Conservation (phyloP, 2,888 invertebrate genomes). For the Latheticus oryzae region DNA sequence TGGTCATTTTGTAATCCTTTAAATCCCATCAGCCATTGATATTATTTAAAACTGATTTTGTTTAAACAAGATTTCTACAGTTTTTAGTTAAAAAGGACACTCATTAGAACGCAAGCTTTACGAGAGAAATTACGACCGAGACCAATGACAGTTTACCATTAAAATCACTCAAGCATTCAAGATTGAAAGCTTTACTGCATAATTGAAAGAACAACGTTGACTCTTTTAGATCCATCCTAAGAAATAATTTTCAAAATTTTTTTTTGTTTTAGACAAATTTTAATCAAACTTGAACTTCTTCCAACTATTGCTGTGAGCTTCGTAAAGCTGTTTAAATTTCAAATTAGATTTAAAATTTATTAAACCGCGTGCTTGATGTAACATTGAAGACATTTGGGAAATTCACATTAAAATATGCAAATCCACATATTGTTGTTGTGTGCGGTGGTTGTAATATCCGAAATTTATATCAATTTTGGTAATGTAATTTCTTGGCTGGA, state of each 20-base stretch:
- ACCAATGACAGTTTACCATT: conserved; percentile 42
- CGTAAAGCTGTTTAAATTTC: too few relatives aligned
- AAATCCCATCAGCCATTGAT: conserved; percentile 7
- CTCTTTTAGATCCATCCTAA: too few relatives aligned
- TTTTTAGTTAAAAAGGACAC: conserved; percentile 3
- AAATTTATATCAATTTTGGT: conserved; percentile 37
- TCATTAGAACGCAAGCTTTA: conserved; percentile 43
- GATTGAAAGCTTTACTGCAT: conserved; percentile 38
- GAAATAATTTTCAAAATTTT: too few relatives aligned
- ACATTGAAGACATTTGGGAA: conserved; percentile 33
- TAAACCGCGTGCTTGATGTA: conserved; percentile 24
- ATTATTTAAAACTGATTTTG: conserved; percentile 17
- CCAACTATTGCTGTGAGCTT: too few relatives aligned
- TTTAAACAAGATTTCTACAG: neutral
- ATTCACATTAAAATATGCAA: conserved; percentile 36
- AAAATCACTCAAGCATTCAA: conserved; percentile 41
- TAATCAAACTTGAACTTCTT: too few relatives aligned
- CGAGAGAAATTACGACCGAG: conserved; percentile 39
- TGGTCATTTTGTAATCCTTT: conserved; percentile 41
- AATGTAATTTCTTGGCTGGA: conserved; percentile 35
- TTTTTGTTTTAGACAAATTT: too few relatives aligned
- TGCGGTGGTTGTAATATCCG: conserved; percentile 27
- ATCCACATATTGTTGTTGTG: conserved; percentile 30
- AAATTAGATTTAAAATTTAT: conserved; percentile 23
- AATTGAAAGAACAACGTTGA: conserved; percentile 44